A percentile compares a stretch with the other conserved stretches of the same genome.
Evolutionary conservation across 1,140 invertebrate genomes (phyloP).

Genomic region (Lanistes nyassanus): DNA sequence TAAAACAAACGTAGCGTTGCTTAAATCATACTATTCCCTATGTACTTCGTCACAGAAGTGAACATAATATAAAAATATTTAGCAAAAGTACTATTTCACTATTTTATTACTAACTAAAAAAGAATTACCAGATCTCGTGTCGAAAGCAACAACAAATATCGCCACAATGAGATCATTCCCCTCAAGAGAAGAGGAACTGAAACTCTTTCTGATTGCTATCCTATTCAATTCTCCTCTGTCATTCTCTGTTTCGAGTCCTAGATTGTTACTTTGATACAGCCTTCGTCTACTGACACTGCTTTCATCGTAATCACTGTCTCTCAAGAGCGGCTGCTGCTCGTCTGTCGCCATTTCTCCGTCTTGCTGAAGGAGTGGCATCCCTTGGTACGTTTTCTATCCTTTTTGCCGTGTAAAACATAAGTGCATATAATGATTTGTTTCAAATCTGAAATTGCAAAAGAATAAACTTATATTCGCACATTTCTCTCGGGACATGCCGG

Average conservation of each 20-base stretch:
- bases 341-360: slow-evolving; percentile 46
- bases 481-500: no score
- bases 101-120: neutral
- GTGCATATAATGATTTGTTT: no score
- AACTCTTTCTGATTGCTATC: slow-evolving; percentile 45
- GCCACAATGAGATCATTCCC: slow-evolving; percentile 61
- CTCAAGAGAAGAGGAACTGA: slow-evolving; percentile 32
- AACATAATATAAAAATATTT: no score
- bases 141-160: slow-evolving; percentile 68
- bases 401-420: no score
- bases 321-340: slow-evolving; percentile 52
- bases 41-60: neutral
- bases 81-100: no score
- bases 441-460: no score
- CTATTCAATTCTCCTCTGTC: slow-evolving; percentile 34
- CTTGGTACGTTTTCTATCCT: no score
- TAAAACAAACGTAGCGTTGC: neutral
- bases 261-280: slow-evolving; percentile 34
- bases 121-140: slow-evolving; percentile 65
- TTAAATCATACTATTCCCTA: neutral
- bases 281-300: slow-evolving; percentile 31
- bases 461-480: no score
- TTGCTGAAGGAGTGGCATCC: no score
- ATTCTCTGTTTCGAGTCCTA: slow-evolving; percentile 25
- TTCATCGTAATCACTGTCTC: slow-evolving; percentile 39